Conservation (phyloP, 2,113 vertebrate genomes). For the Nerophis ophidion region DNA sequence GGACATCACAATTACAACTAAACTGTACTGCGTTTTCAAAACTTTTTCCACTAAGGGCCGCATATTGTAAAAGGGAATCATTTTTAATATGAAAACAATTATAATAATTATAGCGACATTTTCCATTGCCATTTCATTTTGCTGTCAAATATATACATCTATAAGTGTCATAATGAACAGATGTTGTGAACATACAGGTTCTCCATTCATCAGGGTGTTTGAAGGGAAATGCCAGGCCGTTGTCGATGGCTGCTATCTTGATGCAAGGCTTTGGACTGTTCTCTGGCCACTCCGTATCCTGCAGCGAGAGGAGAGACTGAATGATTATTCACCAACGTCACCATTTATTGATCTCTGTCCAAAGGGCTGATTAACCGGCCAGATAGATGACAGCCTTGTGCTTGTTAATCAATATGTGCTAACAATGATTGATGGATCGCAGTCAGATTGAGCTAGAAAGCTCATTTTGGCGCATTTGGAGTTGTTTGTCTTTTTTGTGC, state of each 20-base stretch:
- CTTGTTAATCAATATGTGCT: slow-evolving; percentile 11
- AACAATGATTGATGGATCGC: slow-evolving; percentile 13
- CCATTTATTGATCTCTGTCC: slow-evolving; percentile 23
- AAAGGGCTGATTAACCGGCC: slow-evolving; percentile 23
- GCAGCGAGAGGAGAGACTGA: neutral
- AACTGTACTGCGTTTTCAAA: too few species aligned
- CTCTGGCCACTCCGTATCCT: slow-evolving; percentile 74
- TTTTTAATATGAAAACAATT: too few species aligned
- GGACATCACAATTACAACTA: too few species aligned
- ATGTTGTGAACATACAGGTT: slow-evolving; percentile 42
- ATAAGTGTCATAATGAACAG: neutral
- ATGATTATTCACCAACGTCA: slow-evolving; percentile 8
- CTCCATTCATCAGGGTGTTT: slow-evolving; percentile 98
- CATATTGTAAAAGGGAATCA: neutral
- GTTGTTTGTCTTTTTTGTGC: neutral
- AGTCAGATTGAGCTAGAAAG: neutral
- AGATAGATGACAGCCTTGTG: slow-evolving; percentile 20
- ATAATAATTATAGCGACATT: too few species aligned
- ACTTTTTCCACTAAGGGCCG: too few species aligned
- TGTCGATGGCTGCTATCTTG: slow-evolving; percentile 95
- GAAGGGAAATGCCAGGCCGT: slow-evolving; percentile 95
- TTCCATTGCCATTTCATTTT: too few species aligned
- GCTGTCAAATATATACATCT: neutral
- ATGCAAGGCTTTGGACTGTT: slow-evolving; percentile 61
- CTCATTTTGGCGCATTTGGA: slow-evolving; percentile 1